These are phyloP conservation scores for Bombyx mandarina DNA, from an alignment of 1,140 invertebrate species.

Conservation along the genomic window DNA sequence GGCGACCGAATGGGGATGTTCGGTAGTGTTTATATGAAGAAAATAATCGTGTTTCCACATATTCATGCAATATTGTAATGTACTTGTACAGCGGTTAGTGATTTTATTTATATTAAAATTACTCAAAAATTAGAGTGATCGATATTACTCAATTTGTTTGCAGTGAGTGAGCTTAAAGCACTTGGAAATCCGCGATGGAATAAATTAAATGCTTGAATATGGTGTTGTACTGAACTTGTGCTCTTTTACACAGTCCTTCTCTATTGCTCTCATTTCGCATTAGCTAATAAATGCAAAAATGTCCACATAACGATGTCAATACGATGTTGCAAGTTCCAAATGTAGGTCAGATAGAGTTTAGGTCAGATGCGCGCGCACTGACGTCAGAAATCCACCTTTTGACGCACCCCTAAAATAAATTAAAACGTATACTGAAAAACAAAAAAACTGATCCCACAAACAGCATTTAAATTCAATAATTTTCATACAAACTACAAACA, in stretches of 20 bases:
- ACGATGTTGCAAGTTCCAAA: slow-evolving; percentile 44
- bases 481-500: not conserved
- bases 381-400: slow-evolving; percentile 35
- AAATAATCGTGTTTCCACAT: slow-evolving; percentile 14
- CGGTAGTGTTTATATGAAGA: slow-evolving; percentile 43
- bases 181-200: too few relatives aligned
- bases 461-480: too few relatives aligned
- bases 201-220: too few relatives aligned
- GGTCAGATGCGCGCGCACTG: slow-evolving; percentile 49
- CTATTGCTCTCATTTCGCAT: too few relatives aligned
- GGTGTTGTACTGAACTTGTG: too few relatives aligned
- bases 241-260: too few relatives aligned
- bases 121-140: not conserved
- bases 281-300: too few relatives aligned
- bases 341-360: slow-evolving; percentile 39
- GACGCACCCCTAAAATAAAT: slow-evolving; percentile 25
- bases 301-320: slow-evolving; percentile 46
- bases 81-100: slow-evolving; percentile 36
- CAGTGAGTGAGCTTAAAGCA: too few relatives aligned
- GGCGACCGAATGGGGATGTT: slow-evolving; percentile 29
- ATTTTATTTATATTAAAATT: not conserved
- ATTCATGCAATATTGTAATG: slow-evolving; percentile 38
- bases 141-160: too few relatives aligned
- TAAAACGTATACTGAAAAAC: not conserved
- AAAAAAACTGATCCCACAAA: not conserved